phyloP scores from a whole-genome alignment of 2,888 invertebrate species.

The Machimus rusticus region DNA sequence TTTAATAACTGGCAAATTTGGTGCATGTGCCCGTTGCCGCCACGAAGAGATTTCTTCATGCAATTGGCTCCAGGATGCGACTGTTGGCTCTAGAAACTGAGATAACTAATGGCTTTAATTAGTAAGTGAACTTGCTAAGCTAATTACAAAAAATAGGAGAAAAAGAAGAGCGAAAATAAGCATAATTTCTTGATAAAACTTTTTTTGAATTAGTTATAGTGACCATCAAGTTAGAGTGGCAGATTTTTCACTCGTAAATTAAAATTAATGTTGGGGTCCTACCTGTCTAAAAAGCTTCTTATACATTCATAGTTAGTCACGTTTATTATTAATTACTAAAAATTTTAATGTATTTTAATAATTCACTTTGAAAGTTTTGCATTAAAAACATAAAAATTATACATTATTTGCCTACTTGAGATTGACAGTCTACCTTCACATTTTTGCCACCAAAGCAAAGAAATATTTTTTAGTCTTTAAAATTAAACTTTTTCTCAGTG shows the following conservation, averaged over 20 bases:
- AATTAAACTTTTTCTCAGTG: no score
- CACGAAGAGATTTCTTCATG: background rate
- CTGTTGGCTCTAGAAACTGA: background rate
- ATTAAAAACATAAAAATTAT: no score
- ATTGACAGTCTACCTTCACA: no score
- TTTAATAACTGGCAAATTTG: background rate
- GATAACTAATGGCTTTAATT: background rate
- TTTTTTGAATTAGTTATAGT: background rate
- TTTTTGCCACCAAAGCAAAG: no score
- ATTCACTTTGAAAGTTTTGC: no score
- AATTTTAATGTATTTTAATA: no score
- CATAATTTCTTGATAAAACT: background rate
- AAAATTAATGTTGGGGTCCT: no score
- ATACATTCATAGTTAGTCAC: no score
- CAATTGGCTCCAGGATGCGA: background rate
- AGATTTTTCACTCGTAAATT: background rate
- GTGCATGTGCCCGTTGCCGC: background rate
- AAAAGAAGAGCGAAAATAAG: background rate
- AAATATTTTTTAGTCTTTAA: no score
- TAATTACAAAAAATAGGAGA: background rate
- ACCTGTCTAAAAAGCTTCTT: no score
- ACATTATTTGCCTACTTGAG: no score
- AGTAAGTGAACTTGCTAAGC: background rate
- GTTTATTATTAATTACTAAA: no score
- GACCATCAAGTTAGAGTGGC: background rate